These are phyloP conservation scores for Lutjanus argentimaculatus DNA, from an alignment of 2,797 vertebrate species.

Conservation along the genomic window DNA sequence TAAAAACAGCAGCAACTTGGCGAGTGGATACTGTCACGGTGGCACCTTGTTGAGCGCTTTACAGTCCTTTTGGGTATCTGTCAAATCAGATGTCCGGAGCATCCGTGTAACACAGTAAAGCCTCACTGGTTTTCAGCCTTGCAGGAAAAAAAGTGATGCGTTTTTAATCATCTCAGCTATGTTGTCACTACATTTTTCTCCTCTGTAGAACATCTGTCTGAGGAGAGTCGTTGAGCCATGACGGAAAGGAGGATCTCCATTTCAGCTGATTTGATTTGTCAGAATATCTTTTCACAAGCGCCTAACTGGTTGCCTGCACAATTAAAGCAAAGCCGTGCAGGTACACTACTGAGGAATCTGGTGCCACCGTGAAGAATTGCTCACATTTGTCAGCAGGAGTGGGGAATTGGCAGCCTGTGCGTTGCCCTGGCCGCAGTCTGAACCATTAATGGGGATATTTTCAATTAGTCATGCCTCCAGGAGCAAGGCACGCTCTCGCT, in stretches of 20 bases:
- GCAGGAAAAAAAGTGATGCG: background rate
- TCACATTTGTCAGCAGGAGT: constrained; percentile 72
- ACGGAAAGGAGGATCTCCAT: background rate
- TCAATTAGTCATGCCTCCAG: constrained; percentile 82
- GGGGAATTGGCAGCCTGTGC: constrained; percentile 51
- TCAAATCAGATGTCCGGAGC: constrained; percentile 31
- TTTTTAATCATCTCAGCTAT: constrained; percentile 46
- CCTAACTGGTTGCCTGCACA: constrained; percentile 8
- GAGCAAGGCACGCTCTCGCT: constrained; percentile 63
- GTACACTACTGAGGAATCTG: constrained; percentile 42
- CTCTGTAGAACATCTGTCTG: constrained; percentile 26
- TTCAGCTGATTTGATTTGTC: constrained; percentile 38
- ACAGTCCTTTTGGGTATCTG: constrained; percentile 26
- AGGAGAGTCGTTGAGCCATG: constrained; percentile 8
- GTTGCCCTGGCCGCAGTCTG: constrained; percentile 48
- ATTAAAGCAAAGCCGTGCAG: constrained; percentile 46
- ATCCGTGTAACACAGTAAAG: background rate
- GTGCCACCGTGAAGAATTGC: constrained; percentile 64
- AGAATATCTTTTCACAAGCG: constrained; percentile 10
- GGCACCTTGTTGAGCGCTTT: constrained; percentile 18
- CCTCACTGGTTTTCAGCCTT: constrained; percentile 10
- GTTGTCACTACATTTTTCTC: background rate
- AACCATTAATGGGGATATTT: constrained; percentile 79
- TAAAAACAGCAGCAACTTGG: constrained; percentile 20
- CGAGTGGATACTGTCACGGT: constrained; percentile 9